Evolutionary conservation across 2,797 vertebrate genomes (phyloP), one percentile per base, ranked within the genome.

Genomic region (Distichodus sexfasciatus): DNA sequence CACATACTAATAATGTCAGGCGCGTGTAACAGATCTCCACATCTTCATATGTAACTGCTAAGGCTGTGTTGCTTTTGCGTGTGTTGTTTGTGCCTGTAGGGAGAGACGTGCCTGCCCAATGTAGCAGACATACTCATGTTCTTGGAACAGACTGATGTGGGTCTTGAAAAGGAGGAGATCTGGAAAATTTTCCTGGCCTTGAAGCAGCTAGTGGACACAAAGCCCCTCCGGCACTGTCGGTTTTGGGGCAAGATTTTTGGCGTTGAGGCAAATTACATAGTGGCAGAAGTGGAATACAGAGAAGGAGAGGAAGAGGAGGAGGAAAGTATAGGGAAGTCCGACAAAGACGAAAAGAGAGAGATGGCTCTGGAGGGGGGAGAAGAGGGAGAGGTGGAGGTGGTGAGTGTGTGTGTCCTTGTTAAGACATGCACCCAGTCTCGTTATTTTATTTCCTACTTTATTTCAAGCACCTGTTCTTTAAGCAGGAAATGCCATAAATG

Each of bases 161-260:
- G 92, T 66, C 76, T 98, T 80, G 91, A 89, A 72, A 85, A 87
- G 57, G 93, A 94, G 61, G 95, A 98, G 86, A 91, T 82, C 66
- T 94, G 93, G 23, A 91, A 88, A 43, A 78, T 97, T 79, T 90
- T 93, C 74, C 93, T 99, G 26, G 92, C 94, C 4, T 87, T 99
- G 53, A 96, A 94, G 69, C 92, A 93, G 24, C 90, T 99, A 4
- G 82, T 91, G 24, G 90, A 86, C 41, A 81, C 79, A 0, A 89
- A 93, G 33, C 86, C 84, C 9, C 83, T 97, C 67, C 88, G 88
- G 55, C 89, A 38, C 41, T 98, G 95, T 71, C 89, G 93, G 43
- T 90, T 99, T 72, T 99, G 97, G 96, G 97, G 97, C 1, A 98
- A 97, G 81, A 92, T 99, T 62, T 70, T 98, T 53, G 96, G 96